Conservation (phyloP, 2,113 vertebrate genomes). For the Phyllopteryx taeniolatus region DNA sequence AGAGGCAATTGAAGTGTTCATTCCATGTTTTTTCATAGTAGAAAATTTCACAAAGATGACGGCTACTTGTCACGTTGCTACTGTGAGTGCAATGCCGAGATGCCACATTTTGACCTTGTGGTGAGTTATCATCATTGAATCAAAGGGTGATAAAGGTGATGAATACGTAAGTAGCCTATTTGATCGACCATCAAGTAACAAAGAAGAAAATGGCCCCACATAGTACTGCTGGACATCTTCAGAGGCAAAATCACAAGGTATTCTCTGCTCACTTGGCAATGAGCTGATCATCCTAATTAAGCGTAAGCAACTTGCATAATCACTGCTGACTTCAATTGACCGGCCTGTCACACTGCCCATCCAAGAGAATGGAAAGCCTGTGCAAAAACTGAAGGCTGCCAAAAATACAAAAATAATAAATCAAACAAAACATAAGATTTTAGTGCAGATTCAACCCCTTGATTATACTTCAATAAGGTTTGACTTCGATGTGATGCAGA, state of each 20-base stretch:
- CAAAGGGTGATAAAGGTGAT: background rate
- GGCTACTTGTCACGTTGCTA: too few species aligned
- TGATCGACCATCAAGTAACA: background rate
- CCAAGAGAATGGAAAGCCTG: slow-evolving; percentile 45
- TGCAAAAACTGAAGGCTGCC: slow-evolving; percentile 48
- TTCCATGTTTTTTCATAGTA: too few species aligned
- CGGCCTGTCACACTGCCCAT: slow-evolving; percentile 58
- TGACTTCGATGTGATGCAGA: background rate
- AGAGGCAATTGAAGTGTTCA: too few species aligned
- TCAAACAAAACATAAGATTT: background rate
- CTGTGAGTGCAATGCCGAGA: background rate
- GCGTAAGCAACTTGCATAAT: slow-evolving; percentile 72
- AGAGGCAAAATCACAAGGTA: slow-evolving; percentile 50
- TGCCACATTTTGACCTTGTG: background rate
- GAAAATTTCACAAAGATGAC: too few species aligned
- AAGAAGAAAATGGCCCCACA: background rate
- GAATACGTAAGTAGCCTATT: background rate
- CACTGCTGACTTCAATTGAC: slow-evolving; percentile 73
- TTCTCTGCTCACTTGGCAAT: slow-evolving; percentile 63
- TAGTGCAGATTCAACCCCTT: slow-evolving; percentile 1
- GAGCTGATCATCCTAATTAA: slow-evolving; percentile 66
- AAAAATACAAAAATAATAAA: slow-evolving; percentile 24
- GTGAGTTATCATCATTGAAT: background rate
- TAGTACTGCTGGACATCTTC: slow-evolving; percentile 41
- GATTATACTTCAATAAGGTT: background rate